These are phyloP conservation scores for Trichogramma dendrolimi DNA, from an alignment of 2,888 invertebrate genomes.

Conservation along the genomic window DNA sequence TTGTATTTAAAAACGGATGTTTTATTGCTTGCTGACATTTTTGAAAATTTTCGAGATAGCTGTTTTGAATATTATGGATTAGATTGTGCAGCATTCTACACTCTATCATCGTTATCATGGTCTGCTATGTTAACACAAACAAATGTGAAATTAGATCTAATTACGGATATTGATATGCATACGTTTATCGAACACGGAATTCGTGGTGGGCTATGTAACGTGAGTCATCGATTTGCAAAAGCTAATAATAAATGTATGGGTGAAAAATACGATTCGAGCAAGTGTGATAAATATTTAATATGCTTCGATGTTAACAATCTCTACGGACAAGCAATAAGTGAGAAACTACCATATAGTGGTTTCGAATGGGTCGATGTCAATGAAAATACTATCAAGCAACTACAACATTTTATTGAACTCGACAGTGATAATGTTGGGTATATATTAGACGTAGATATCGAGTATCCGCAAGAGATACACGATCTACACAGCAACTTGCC, in stretches of 20 bases:
- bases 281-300: constrained; percentile 35
- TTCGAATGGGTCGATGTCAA: constrained; percentile 37
- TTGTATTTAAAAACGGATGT: constrained; percentile 23
- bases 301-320: constrained; percentile 45
- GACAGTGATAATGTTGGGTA: too few relatives aligned
- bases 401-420: too few relatives aligned
- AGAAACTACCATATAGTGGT: constrained; percentile 35
- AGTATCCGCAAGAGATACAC: too few relatives aligned
- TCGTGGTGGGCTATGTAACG: constrained; percentile 20
- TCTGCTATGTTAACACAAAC: constrained; percentile 23
- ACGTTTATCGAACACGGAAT: constrained; percentile 22
- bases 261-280: constrained; percentile 1
- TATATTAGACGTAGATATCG: too few relatives aligned
- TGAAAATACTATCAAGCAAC: background rate
- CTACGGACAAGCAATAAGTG: constrained; percentile 44
- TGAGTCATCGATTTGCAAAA: constrained; percentile 3
- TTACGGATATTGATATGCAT: constrained; percentile 18
- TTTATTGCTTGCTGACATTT: constrained; percentile 10
- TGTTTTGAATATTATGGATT: background rate
- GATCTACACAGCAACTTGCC: too few relatives aligned
- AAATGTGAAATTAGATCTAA: constrained; percentile 16
- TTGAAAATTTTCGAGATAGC: constrained; percentile 8
- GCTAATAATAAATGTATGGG: constrained; percentile 24
- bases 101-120: constrained; percentile 22
- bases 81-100: constrained; percentile 8